Base-by-base conservation (phyloP, 2,888 invertebrate species). In the Drosophila subsilvestris region DNA sequence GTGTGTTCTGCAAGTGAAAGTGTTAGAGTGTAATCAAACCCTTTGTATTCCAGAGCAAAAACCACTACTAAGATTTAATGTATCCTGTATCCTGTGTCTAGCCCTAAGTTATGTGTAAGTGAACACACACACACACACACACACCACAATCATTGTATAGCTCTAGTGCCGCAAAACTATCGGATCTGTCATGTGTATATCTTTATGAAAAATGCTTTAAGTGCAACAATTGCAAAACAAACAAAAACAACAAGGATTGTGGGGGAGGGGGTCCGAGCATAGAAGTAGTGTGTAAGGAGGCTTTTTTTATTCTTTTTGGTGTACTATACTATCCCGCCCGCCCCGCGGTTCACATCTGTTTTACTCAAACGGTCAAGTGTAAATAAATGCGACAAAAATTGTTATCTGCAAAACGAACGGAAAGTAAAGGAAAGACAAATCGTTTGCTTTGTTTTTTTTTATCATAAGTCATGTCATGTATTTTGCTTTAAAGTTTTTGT, bases 21-120 rank as follows among this genome's bases (percentile, higher is more conserved):
- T 66, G 76, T 84, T 73, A 65, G 57, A 32, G 37, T 27, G 8
- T 37, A 67, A 63, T 68, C 65, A 68, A 70, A 59, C 65, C 65
- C 67, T 78, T 61, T 73, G 60, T 77, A 75, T 61, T 55, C 56
- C 60, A 72, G 62, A n/a, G 61, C n/a, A 61, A 63, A 29, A 42
- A 14, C 37, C 37, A 37, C 66, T 22, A 60, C 59, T 62, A 66
- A 54, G 54, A 66, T 56, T 42, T 63, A 69, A 63, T 25, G 25
- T 25, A 22, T 22, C 22, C 22, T 78, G 73, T 79, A 76, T 59
- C 62, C 53, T 78, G 73, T 78, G 73, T 78, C 43, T 85, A 83
- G 87, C 20, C 51, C 22, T 87, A 83, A 86, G 87, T 79, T 79
- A 81, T 53, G 68, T 65, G 54, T 86, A 86, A 85, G 80, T 76